Evolutionary conservation across 2,113 vertebrate genomes (phyloP), one percentile per base, ranked within the genome.

Genomic region (Rhea pennata): DNA sequence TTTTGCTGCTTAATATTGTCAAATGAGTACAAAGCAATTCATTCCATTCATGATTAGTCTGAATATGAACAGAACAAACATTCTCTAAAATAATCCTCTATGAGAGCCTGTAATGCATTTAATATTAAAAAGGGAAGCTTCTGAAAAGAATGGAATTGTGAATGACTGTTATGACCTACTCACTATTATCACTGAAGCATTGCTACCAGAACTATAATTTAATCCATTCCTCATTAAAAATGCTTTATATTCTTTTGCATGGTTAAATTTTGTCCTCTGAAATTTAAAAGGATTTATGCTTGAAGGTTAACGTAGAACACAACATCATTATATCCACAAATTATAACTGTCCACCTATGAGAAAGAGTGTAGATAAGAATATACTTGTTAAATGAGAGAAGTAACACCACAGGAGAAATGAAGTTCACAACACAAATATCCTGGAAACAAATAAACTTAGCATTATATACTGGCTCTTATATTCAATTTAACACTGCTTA

Each of bases 191-290:
- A 3, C 31, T 82, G n/a, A 90, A 75, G 50, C 50, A 73, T 51
- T 87, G 26, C n/a, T 50, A 88, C 23, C n/a, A 83, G 56, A 86
- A 54, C n/a, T 69, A 70, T 36, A 92, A 91, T 84, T 87, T 82
- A 97, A 94, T 92, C 58, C 48, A 65, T 40, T 88, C 26, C 50
- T 96, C 61, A 74, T 86, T 92, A 88, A 92, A 87, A 95, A 59
- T 23, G 69, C 72, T 75, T 95, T 93, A 75, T 84, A 51, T 15
- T 75, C 54, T 72, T 88, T 78, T 69, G 64, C 15, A 76, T 26
- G 40, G 36, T 67, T 73, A 72, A 84, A 16, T 89, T 96, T 93
- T 40, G 6, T 59, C 56, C 79, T 73, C 53, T 87, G 85, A 70
- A 96, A 61, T 58, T 92, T 66, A 70, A 85, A 91, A 75, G 62